Conservation (phyloP, 2,113 vertebrate species). For the Elephas maximus region DNA sequence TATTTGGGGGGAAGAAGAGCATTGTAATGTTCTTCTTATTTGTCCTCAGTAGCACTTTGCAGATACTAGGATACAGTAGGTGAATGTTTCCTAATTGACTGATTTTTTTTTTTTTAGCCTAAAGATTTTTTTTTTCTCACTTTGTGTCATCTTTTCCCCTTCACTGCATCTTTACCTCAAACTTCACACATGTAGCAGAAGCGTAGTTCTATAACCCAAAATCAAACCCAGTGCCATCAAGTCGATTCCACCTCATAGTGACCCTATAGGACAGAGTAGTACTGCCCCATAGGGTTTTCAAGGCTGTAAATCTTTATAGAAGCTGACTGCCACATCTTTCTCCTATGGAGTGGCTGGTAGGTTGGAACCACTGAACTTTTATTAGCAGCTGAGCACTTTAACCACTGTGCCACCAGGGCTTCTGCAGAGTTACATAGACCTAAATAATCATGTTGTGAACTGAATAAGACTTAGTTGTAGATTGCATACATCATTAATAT, state of each 20-base stretch:
- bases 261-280: no score
- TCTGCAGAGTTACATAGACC: neutral
- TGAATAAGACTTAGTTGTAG: neutral
- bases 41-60: constrained; percentile 7
- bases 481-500: constrained; percentile 1
- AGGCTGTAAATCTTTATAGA: no score
- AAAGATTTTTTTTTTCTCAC: neutral
- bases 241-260: no score
- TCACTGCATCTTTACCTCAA: neutral
- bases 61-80: neutral
- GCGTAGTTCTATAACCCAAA: neutral
- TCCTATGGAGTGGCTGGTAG: no score
- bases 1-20: neutral
- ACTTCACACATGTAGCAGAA: constrained; percentile 1
- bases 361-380: no score
- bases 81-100: constrained; percentile 46
- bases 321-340: no score
- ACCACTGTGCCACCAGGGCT: no score
- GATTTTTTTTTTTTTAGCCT: neutral
- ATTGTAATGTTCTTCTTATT: constrained; percentile 53
- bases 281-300: no score
- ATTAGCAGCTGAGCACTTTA: no score
- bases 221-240: no score
- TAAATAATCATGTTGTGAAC: neutral
- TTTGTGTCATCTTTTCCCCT: neutral